Conservation (phyloP, 1,140 invertebrate genomes). For the Caenorhabditis brenneri region DNA sequence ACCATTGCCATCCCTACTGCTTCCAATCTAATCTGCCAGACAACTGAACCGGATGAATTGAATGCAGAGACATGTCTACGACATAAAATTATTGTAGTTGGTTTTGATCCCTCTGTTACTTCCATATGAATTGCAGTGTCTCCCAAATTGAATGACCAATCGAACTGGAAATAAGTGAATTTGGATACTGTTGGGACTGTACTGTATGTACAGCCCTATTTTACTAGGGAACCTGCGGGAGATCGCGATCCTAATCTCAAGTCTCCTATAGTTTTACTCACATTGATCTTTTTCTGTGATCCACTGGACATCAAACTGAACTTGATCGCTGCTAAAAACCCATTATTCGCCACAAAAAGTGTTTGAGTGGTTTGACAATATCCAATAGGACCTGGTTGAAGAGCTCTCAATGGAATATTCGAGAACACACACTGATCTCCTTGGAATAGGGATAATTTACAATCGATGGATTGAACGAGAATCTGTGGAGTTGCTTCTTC, state of each 20-base stretch:
- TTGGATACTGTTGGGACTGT: no score
- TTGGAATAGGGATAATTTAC: constrained; percentile 34
- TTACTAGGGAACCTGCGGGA: no score
- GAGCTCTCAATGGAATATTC: constrained; percentile 6
- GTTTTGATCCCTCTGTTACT: constrained; percentile 9
- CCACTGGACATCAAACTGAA: constrained; percentile 45
- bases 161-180: constrained; percentile 37
- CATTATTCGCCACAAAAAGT: constrained; percentile 12
- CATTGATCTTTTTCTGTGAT: constrained; percentile 38
- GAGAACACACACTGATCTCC: constrained; percentile 48
- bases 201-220: no score
- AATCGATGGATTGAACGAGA: constrained; percentile 34
- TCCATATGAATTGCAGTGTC: constrained; percentile 25
- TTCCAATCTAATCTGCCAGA: constrained; percentile 44
- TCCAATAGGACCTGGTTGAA: constrained; percentile 29
- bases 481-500: constrained; percentile 13
- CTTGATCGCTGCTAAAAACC: constrained; percentile 24
- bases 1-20: constrained; percentile 14
- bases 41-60: not conserved
- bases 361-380: constrained; percentile 24
- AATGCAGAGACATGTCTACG: constrained; percentile 14
- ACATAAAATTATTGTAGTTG: not conserved
- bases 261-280: not conserved
- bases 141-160: constrained; percentile 42
- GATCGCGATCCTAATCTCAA: not conserved